phyloP scores from a whole-genome alignment of 2,888 invertebrate species.

The Phorcus lineatus region DNA sequence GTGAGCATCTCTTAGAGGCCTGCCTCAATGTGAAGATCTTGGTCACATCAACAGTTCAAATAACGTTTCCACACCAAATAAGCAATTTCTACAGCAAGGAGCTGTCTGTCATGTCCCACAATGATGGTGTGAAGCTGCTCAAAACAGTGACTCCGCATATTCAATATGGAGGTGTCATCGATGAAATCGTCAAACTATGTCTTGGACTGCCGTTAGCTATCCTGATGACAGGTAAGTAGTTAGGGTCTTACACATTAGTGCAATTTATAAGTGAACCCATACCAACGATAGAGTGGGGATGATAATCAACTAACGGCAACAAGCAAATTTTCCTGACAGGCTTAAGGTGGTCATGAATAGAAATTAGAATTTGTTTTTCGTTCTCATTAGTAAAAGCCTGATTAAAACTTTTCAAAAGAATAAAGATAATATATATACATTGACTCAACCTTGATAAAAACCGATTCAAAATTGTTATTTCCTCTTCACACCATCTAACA shows the following conservation, averaged over 20 bases:
- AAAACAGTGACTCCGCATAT: slow-evolving; percentile 35
- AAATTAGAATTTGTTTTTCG: too few species aligned
- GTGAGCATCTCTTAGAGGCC: slow-evolving; percentile 26
- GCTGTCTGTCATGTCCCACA: slow-evolving; percentile 31
- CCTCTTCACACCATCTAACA: too few species aligned
- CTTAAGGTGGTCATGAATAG: too few species aligned
- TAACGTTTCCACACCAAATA: slow-evolving; percentile 28
- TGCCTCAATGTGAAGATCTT: slow-evolving; percentile 41
- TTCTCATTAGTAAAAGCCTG: too few species aligned
- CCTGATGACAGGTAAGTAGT: slow-evolving; percentile 38
- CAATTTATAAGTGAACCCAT: too few species aligned
- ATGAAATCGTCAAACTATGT: slow-evolving; percentile 43
- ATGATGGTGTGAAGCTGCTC: slow-evolving; percentile 41
- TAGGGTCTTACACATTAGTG: neutral
- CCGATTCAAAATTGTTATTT: too few species aligned
- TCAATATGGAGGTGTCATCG: slow-evolving; percentile 41
- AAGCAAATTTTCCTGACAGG: too few species aligned
- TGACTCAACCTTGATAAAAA: too few species aligned
- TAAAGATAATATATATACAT: too few species aligned
- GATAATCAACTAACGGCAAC: too few species aligned
- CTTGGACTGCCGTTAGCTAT: slow-evolving; percentile 48
- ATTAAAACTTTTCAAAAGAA: too few species aligned
- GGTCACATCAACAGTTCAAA: slow-evolving; percentile 46
- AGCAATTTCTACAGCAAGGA: slow-evolving; percentile 34
- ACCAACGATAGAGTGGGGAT: too few species aligned